Percentiles rank a stretch among this genome's conserved stretches.
Conservation (phyloP, 2,888 invertebrate species). For the Nemurella pictetii region DNA sequence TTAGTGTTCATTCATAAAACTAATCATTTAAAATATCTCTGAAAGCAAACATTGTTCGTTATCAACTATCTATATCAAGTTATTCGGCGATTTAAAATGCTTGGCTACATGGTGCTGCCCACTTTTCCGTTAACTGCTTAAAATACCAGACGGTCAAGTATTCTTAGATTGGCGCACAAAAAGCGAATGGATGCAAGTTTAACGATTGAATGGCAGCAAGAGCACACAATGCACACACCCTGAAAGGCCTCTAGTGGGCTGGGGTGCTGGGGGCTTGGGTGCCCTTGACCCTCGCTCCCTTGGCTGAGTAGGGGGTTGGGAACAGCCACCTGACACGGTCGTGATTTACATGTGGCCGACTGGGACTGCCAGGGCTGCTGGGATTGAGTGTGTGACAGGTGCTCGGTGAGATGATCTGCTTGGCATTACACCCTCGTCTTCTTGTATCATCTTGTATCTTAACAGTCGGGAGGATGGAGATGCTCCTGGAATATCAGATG, state of each 20-base stretch:
- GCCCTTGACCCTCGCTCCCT: neutral
- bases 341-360: constrained; percentile 27
- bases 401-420: neutral
- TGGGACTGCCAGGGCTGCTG: too few species aligned
- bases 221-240: neutral
- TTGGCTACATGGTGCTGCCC: too few species aligned
- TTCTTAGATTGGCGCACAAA: neutral
- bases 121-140: neutral
- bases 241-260: neutral
- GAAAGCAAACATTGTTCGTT: too few species aligned
- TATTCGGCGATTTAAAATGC: too few species aligned
- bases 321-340: constrained; percentile 11
- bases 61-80: too few species aligned
- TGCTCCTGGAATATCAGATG: neutral
- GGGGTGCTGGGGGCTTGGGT: neutral
- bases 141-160: neutral
- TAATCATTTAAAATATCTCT: neutral
- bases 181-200: neutral
- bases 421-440: neutral
- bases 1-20: neutral
- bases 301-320: neutral
- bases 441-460: neutral
- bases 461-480: neutral
- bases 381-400: constrained; percentile 17
- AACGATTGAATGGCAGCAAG: neutral